phyloP scores from a whole-genome alignment of 2,113 vertebrate genomes.

The Daboia siamensis region DNA sequence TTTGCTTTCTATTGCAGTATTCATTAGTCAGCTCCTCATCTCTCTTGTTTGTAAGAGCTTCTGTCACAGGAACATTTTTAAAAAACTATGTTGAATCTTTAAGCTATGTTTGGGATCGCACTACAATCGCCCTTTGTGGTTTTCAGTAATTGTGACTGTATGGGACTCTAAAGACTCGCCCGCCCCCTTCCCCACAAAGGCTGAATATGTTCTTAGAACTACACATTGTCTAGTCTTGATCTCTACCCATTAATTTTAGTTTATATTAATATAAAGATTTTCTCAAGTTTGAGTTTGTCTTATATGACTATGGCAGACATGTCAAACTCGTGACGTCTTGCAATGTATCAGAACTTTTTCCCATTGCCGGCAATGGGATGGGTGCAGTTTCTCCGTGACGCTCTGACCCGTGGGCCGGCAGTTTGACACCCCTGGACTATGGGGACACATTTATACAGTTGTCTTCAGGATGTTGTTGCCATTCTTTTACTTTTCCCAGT shows the following conservation, averaged over 20 bases:
- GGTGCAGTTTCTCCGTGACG: no score
- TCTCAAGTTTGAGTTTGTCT: background rate
- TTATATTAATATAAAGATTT: background rate
- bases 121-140: background rate
- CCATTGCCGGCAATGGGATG: no score
- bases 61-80: background rate
- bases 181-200: background rate
- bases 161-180: background rate
- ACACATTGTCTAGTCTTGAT: background rate
- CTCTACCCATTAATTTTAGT: background rate
- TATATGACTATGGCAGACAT: background rate
- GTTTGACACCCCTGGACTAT: background rate
- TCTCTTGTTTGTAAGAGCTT: background rate
- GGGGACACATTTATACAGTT: background rate
- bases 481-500: background rate
- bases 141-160: background rate
- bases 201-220: background rate
- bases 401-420: no score
- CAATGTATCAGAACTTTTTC: no score
- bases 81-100: background rate
- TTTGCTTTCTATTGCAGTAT: background rate
- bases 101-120: background rate
- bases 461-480: background rate
- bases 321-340: no score
- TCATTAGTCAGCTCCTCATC: background rate